Evolutionary conservation across 1,140 invertebrate genomes (phyloP), one percentile per base, ranked within the genome.

Genomic region (Copidosoma floridanum): DNA sequence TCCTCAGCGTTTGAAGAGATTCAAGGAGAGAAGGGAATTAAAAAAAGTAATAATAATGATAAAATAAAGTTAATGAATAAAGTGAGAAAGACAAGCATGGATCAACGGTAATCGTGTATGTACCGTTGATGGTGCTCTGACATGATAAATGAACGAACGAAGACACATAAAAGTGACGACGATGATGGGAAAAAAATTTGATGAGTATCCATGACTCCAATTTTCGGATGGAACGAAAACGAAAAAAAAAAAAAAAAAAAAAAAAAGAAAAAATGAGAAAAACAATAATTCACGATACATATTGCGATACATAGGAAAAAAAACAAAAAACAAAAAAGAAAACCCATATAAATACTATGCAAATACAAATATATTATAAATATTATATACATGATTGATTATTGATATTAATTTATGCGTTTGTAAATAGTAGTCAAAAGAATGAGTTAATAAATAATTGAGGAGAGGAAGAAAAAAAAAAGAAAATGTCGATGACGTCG

Each of bases 331-430:
- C n/a, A n/a, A n/a, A n/a, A n/a, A n/a, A n/a, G n/a, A n/a, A n/a
- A n/a, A n/a, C n/a, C 52, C 51, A 71, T 71, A 75, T 73, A 76
- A 76, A 77, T 76, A 76, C 69, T 76, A 76, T 77, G 77, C 70
- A 74, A 69, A 72, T 68, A 70, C 72, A 66, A 60, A 71, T 70
- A 70, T 68, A 72, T 62, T 64, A 71, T 74, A 69, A 72, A n/a
- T n/a, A n/a, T n/a, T n/a, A n/a, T n/a, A n/a, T n/a, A n/a, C n/a
- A n/a, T n/a, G n/a, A n/a, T n/a, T n/a, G n/a, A n/a, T 74, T 76
- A 80, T 72, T 73, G 71, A 75, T 74, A 78, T 80, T 79, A 80
- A n/a, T 79, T 79, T 80, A 80, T 79, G 77, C 73, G 74, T 79
- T 78, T 80, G 78, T 80, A 80, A 78, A 80, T 80, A 80, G 74